A percentile compares a stretch with the other conserved stretches of the same genome.
Conservation (phyloP, 30 jellyfish, hydroid and myxozoan species). For the Turritopsis rubra region DNA sequence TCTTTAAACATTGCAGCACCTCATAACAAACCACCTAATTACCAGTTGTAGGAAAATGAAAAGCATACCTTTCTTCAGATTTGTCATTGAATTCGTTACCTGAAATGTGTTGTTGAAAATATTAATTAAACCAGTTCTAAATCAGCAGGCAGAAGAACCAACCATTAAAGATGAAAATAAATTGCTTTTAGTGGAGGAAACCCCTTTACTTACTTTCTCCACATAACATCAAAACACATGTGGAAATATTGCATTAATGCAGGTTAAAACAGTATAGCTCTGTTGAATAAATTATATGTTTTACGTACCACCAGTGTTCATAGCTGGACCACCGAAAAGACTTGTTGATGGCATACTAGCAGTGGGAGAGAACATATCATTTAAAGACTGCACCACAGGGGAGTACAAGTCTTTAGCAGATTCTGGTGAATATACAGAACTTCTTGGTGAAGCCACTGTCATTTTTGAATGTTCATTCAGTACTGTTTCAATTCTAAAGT, state of each 20-base stretch:
- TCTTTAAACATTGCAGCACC: too few relatives aligned
- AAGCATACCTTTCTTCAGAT: slow-evolving; percentile 2
- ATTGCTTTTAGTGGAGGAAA: too few relatives aligned
- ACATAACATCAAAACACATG: too few relatives aligned
- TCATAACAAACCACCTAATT: too few relatives aligned
- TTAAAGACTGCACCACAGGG: slow-evolving; percentile 28
- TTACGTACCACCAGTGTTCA: slow-evolving; percentile 51
- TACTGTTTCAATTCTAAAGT: background rate
- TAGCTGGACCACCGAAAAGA: slow-evolving; percentile 83
- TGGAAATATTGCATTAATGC: too few relatives aligned
- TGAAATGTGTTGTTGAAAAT: background rate
- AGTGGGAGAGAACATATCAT: slow-evolving; percentile 29
- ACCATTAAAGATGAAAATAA: too few relatives aligned
- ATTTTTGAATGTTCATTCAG: background rate
- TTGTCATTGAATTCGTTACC: background rate
- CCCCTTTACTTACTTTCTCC: too few relatives aligned
- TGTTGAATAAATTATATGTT: too few relatives aligned
- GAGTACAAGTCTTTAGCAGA: slow-evolving; percentile 17
- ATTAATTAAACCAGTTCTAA: background rate
- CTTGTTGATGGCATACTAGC: slow-evolving; percentile 12
- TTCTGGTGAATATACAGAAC: slow-evolving; percentile 9
- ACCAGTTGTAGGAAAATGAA: background rate
- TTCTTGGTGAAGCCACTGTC: slow-evolving; percentile 12
- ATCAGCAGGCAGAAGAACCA: too few relatives aligned
- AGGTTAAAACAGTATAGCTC: too few relatives aligned